Evolutionary conservation across 1,140 invertebrate species (phyloP).

Genomic region (Heliconius hermathena): DNA sequence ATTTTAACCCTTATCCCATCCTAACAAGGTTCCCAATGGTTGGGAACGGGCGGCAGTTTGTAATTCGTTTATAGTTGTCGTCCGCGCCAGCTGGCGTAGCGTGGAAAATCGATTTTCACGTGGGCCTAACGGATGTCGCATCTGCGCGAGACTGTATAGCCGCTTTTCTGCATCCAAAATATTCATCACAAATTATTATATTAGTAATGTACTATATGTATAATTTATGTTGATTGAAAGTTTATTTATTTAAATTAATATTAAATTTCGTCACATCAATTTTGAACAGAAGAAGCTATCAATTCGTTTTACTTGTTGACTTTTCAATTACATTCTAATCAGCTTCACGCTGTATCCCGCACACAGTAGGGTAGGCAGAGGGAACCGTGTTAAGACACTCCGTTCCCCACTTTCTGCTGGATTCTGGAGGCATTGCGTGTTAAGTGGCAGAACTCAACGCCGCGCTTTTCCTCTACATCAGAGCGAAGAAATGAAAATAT

Average conservation of each 20-base stretch:
- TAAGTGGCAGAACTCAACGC: too few species aligned
- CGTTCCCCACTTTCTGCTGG: too few species aligned
- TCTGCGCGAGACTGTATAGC: slow-evolving; percentile 70
- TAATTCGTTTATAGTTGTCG: slow-evolving; percentile 60
- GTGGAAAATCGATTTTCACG: slow-evolving; percentile 82
- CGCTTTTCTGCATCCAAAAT: slow-evolving; percentile 64
- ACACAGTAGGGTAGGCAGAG: too few species aligned
- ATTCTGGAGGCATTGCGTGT: too few species aligned
- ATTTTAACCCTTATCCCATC: slow-evolving; percentile 43
- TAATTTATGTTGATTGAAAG: not conserved
- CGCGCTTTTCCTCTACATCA: too few species aligned
- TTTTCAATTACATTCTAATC: not conserved
- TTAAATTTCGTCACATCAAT: not conserved
- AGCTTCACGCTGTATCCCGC: too few species aligned
- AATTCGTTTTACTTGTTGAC: not conserved
- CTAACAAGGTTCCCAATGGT: slow-evolving; percentile 35
- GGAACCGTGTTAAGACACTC: too few species aligned
- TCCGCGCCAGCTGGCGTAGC: slow-evolving; percentile 76
- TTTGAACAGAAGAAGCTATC: not conserved
- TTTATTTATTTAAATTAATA: not conserved
- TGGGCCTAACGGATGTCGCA: slow-evolving; percentile 76
- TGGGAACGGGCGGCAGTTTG: slow-evolving; percentile 28
- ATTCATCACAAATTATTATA: slow-evolving; percentile 46
- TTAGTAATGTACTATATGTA: not conserved
- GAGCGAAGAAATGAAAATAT: too few species aligned